Evolutionary conservation across 2,888 invertebrate genomes (phyloP).

Genomic region (Phlogophora meticulosa): DNA sequence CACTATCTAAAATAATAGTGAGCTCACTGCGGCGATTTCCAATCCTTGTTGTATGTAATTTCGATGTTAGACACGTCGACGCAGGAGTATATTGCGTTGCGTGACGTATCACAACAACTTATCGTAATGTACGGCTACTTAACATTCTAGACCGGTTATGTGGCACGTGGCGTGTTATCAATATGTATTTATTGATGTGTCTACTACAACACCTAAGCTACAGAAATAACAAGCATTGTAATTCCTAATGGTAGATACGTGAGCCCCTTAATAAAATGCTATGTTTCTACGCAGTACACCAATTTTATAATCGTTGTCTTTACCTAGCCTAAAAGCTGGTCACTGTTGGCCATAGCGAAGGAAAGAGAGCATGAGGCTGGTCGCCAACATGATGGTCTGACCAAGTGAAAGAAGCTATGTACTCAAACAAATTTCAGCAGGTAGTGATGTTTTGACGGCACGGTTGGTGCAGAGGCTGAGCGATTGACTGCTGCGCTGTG

Average conservation of each 20-base stretch:
- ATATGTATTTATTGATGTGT: slow-evolving; percentile 69
- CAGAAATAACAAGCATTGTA: slow-evolving; percentile 38
- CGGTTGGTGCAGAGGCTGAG: no score
- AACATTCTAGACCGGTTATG: slow-evolving; percentile 59
- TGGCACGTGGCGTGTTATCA: slow-evolving; percentile 68
- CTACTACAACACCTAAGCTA: slow-evolving; percentile 36
- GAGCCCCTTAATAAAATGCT: slow-evolving; percentile 14
- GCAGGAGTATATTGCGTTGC: slow-evolving; percentile 59
- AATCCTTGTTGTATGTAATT: slow-evolving; percentile 61
- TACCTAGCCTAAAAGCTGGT: no score
- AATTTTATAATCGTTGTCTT: slow-evolving; percentile 8
- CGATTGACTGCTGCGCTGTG: no score
- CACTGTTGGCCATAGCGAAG: no score
- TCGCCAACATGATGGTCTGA: no score
- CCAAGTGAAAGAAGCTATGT: no score
- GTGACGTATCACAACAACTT: slow-evolving; percentile 68
- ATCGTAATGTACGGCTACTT: slow-evolving; percentile 63
- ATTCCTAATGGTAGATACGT: slow-evolving; percentile 29
- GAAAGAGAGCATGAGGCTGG: no score
- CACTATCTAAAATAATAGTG: slow-evolving; percentile 57
- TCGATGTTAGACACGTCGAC: slow-evolving; percentile 68
- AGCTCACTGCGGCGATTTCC: slow-evolving; percentile 64
- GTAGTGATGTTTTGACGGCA: no score
- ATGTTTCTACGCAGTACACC: not conserved
- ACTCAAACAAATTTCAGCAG: no score